Conservation (phyloP, 2,888 invertebrate genomes). For the Podotricha telesiphe region DNA sequence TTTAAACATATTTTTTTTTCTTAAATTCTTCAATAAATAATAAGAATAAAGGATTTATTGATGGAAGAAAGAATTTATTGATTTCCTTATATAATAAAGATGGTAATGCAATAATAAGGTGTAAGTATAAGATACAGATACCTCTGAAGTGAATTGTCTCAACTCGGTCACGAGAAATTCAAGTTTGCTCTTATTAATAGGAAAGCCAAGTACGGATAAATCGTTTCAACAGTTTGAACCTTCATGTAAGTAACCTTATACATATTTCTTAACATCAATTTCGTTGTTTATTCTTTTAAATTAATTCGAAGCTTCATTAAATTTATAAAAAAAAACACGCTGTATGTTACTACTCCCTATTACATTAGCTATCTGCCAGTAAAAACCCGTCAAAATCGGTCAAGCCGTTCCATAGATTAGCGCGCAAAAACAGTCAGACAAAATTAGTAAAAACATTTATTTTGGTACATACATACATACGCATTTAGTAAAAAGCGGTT, state of each 20-base stretch:
- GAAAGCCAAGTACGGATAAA: not conserved
- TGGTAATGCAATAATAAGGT: not conserved
- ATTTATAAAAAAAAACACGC: too few relatives aligned
- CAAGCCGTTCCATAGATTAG: too few relatives aligned
- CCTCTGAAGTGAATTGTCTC: not conserved
- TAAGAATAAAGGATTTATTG: not conserved
- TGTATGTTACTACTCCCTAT: too few relatives aligned
- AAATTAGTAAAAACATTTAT: too few relatives aligned
- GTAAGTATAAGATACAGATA: not conserved
- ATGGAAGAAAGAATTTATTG: not conserved
- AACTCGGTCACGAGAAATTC: not conserved
- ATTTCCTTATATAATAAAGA: conserved; percentile 7
- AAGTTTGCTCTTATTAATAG: not conserved
- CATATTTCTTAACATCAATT: too few relatives aligned
- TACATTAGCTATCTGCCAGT: too few relatives aligned
- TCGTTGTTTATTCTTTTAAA: too few relatives aligned
- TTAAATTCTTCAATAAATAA: not conserved
- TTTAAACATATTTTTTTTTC: not conserved
- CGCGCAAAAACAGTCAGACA: too few relatives aligned
- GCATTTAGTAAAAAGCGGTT: too few relatives aligned
- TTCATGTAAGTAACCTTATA: not conserved
- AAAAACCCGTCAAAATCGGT: too few relatives aligned
- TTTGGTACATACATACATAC: too few relatives aligned
- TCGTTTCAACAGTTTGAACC: not conserved
- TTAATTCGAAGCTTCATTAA: too few relatives aligned